Evolutionary conservation across 2,113 vertebrate genomes (phyloP), one percentile per base, ranked within the genome.

Genomic region (Willisornis vidua): DNA sequence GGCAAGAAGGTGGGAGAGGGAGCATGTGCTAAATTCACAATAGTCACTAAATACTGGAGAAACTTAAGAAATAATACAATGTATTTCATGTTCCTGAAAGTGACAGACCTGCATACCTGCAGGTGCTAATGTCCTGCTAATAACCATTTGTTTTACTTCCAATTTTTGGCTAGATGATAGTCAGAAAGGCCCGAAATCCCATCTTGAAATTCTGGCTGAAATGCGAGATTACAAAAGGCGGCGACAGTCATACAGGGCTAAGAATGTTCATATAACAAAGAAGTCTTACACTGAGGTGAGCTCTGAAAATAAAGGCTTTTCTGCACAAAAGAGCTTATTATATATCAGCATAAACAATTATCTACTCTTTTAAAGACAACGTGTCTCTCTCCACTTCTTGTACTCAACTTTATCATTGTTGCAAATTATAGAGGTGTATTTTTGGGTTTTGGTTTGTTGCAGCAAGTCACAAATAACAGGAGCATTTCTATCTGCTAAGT

Each of bases 261-360:
- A 99, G 97, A 99, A 99, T 35, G 99, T 99, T 66, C 99, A 99
- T 90, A 99, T 99, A 97, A 99, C 99, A 49, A 99, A 99, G 97
- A 99, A 99, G 78, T 99, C 99, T 10, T 99, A 99, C 95, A 99
- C 99, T 0, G 99, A 99, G 98, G 99, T 99, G 59, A 94, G 97
- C 35, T 41, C 7, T n/a, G 18, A 7, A 88, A 49, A 17, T 9
- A 61, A 57, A 39, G 18, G 16, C 2, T 7, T 58, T 66, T 81
- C 35, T 76, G 10, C 25, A 35, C 18, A 9, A 1, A 61, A 86
- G 6, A 49, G 19, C 12, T 76, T 85, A 41, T 37, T 71, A 7
- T 51, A 0, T 41, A 37, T 67, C 12, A 58, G 45, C 41, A 49
- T 54, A 51, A 90, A 58, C 11, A 66, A 35, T 26, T n/a, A 6